phyloP scores from a whole-genome alignment of 2,888 invertebrate genomes.

The Leptura quadrifasciata region DNA sequence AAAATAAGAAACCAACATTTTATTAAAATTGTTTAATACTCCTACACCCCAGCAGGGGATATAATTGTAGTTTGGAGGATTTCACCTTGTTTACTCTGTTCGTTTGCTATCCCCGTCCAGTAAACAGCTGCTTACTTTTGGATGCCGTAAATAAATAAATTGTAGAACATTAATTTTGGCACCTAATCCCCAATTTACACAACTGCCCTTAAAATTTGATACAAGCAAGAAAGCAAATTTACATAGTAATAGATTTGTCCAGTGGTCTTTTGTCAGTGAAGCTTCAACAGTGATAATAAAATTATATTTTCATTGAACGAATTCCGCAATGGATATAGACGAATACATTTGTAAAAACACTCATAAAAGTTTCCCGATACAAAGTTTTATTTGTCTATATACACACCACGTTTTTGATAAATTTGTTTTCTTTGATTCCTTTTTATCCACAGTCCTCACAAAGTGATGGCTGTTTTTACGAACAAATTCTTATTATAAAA shows the following conservation, averaged over 20 bases:
- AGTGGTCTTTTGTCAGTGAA: neutral
- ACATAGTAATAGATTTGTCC: neutral
- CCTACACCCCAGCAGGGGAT: too few relatives aligned
- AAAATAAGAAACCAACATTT: too few relatives aligned
- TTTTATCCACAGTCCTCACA: neutral
- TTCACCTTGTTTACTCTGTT: too few relatives aligned
- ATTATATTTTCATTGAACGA: neutral
- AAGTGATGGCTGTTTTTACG: neutral
- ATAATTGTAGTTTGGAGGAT: too few relatives aligned
- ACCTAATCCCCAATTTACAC: neutral
- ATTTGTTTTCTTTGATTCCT: constrained; percentile 7
- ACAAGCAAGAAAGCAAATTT: neutral
- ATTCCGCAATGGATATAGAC: neutral
- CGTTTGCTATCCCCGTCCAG: neutral
- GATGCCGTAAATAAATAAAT: neutral
- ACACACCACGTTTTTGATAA: constrained; percentile 9
- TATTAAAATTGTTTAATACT: too few relatives aligned
- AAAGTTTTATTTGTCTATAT: constrained; percentile 11
- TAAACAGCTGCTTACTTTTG: neutral
- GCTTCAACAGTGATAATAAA: neutral
- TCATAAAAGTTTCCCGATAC: constrained; percentile 6
- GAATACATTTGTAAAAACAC: neutral
- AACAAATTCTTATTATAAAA: constrained; percentile 3
- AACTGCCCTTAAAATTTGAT: neutral
- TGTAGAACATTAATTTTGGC: neutral